A percentile compares a stretch with the other conserved stretches of the same genome.
Conservation (phyloP, 2,888 invertebrate species). For the Mythimna ferrago region DNA sequence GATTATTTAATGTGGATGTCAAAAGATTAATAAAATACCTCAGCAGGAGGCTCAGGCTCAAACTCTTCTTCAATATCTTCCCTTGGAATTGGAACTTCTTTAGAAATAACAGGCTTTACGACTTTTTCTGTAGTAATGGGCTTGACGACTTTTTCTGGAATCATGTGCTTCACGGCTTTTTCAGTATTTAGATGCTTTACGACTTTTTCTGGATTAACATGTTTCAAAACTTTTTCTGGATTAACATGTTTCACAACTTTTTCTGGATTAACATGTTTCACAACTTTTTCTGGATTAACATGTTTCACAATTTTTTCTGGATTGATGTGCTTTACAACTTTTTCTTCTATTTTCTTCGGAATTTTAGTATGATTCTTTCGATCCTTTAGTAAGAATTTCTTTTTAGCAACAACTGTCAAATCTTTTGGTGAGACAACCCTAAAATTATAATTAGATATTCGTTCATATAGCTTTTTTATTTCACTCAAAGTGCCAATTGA, state of each 20-base stretch:
- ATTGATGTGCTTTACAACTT: constrained; percentile 34
- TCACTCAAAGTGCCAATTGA: neutral
- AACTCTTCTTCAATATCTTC: constrained; percentile 59
- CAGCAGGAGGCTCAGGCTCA: constrained; percentile 54
- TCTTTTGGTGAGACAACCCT: constrained; percentile 86
- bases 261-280: neutral
- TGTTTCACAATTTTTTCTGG: constrained; percentile 12
- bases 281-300: neutral
- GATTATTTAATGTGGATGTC: no score
- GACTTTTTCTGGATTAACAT: constrained; percentile 10
- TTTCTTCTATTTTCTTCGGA: constrained; percentile 58
- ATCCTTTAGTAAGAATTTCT: constrained; percentile 75
- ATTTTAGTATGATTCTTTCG: constrained; percentile 58
- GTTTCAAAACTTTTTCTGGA: constrained; percentile 14
- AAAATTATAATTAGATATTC: constrained; percentile 19
- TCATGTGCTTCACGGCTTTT: neutral
- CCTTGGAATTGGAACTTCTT: constrained; percentile 49
- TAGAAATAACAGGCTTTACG: constrained; percentile 25
- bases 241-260: constrained; percentile 2
- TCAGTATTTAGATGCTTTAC: constrained; percentile 3
- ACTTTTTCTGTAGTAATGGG: constrained; percentile 19
- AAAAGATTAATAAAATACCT: constrained; percentile 40
- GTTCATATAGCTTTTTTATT: neutral
- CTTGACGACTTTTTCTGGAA: constrained; percentile 7
- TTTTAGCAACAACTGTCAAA: constrained; percentile 81